Evolutionary conservation across 2,888 invertebrate species (phyloP), one percentile per base, ranked within the genome.

Genomic region (Panopea generosa): DNA sequence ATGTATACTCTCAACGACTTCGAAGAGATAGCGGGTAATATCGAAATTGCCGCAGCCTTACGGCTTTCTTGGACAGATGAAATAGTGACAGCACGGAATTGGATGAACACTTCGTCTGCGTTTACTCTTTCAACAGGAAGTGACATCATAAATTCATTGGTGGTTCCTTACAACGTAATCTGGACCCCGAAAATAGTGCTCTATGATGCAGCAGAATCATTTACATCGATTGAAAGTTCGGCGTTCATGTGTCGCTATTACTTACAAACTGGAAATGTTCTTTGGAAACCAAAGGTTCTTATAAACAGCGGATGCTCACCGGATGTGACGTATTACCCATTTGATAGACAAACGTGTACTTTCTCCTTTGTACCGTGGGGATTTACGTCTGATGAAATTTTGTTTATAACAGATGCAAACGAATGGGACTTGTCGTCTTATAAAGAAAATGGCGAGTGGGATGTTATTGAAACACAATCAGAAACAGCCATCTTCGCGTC

Each of bases 371-470:
- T 40, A 3, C 29, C 47, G 0, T 73, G 73, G 73, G 67, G 62
- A 7, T 40, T 33, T 16, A 9, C 6, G 3, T 16, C 47, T 18
- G n/a, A 16, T 16, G 67, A 73, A 40, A 16, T 73, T 16, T 2
- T 18, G 4, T n/a, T 73, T 1, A 43, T n/a, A 7, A 2, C 33
- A 20, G 2, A 29, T 11, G 11, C 3, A 3, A 26, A 3, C 3
- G 18, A 18, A 4, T 72, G 72, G 72, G 47, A 61, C 20, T 6
- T 53, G 2, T 22, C 27, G 3, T 22, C 26, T 1, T 72, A 60
- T 18, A 68, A 65, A 29, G 63, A 20, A 26, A 68, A 63, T 47
- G 77, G 72, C 7, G 68, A 65, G 22, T 77, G 77, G 77, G 33
- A 26, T 1, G 18, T 77, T 1, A 27, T 63, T 9, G 55, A 60